Evolutionary conservation across 2,797 vertebrate genomes (phyloP), one percentile per base, ranked within the genome.

Genomic region (Mus caroli): DNA sequence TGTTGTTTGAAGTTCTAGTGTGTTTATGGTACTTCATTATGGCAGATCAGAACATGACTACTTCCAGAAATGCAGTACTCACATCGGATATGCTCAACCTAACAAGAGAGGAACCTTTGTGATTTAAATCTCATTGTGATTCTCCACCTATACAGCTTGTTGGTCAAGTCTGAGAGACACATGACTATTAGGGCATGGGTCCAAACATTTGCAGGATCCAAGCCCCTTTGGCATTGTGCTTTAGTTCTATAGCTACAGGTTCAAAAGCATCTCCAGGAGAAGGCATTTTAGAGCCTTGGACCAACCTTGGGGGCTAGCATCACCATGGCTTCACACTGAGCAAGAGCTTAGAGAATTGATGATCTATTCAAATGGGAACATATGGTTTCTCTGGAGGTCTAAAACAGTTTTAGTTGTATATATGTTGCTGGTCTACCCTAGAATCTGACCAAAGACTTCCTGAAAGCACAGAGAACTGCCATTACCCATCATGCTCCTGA

Each of bases 361-460:
- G 58, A 87, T 79, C 15, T 37, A 52, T 13, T 24, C n/a, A 54
- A 85, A 17, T 69, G 9, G 20, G 22, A 64, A 67, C 20, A 83
- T 54, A 50, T 67, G 64, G 76, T 89, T 91, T 87, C 37, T 93
- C 54, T 7, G 50, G 40, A 67, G 31, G 24, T 60, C 37, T 7
- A 67, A 17, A 43, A 43, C 24, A 20, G 7, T n/a, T 92, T 50
- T 78, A 7, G 37, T 6, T 28, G 20, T 17, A 12, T 17, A 12
- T 62, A 37, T n/a, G 0, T 90, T 28, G 6, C 67, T 37, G 76
- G 62, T 50, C 46, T 37, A 26, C 0, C 77, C n/a, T 85, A 93
- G 40, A 82, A 78, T 83, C 79, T 93, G 62, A 8, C 64, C 76
- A 75, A 86, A 40, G 34, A 64, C 62, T 85, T 94, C 58, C 46